Evolutionary conservation across 2,888 invertebrate species (phyloP), one percentile per base, ranked within the genome.

Genomic region (Agonopterix alstromeriana): DNA sequence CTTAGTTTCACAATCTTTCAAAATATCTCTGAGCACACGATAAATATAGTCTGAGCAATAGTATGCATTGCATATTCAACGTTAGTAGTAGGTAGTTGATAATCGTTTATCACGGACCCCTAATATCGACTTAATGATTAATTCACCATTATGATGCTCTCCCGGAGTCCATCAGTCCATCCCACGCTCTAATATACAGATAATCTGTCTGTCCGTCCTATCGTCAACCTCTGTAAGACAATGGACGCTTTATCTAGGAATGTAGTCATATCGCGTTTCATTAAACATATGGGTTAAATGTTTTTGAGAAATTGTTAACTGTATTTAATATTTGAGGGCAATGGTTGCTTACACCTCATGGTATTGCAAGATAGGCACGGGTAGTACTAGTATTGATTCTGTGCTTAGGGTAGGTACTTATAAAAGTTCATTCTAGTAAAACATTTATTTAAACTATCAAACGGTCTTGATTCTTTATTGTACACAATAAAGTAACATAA

Each of bases 231-330:
- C 52, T 27, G 27, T 54, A 54, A 74, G 67, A 79, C 80, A 79
- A 80, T 79, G 69, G 46, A 49, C 52, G 57, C 38, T 38, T 65
- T 79, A 75, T 73, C 67, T 60, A 56, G 66, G 70, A 73, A 77
- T 72, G 77, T 65, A 55, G 27, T 49, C 60, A 52, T 70, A 67
- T 69, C 67, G 50, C 41, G 27, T 12, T 35, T 27, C 42, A 42
- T 42, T 52, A 48, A 52, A 47, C 57, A 57, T 51, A 54, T 11
- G 12, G 11, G 50, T 52, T 56, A 60, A 63, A 58, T 54, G 53
- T 55, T 45, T 27, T 10, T 17, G 42, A 42, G 42, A 11, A 42
- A 11, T 12, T 52, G 49, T 27, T 27, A 10, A 10, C n/a, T 40
- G 40, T 40, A 40, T n/a, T 1, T n/a, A 40, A 10, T 27, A 27